phyloP scores from a whole-genome alignment of 2,113 vertebrate genomes.

The Oncorhynchus kisutch region DNA sequence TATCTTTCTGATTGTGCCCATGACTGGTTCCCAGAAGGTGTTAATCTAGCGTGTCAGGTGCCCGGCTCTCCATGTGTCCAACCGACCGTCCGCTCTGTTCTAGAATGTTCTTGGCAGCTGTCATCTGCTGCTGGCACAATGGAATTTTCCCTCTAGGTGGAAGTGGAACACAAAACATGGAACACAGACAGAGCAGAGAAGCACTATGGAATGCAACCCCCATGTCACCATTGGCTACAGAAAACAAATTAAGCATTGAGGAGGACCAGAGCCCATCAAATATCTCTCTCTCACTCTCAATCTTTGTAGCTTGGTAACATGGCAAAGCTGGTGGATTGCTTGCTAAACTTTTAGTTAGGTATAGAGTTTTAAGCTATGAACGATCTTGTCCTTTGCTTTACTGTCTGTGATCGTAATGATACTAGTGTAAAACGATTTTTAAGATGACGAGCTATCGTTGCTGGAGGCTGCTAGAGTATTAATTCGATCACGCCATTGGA shows the following conservation, averaged over 20 bases:
- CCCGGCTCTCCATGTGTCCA: not conserved
- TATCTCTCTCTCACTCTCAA: not conserved
- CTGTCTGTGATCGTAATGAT: not conserved
- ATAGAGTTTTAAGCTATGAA: not conserved
- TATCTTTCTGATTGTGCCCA: not conserved
- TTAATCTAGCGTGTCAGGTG: not conserved
- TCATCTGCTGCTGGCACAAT: not conserved
- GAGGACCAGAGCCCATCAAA: constrained; percentile 44
- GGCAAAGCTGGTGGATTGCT: too few species aligned
- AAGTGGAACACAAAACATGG: constrained; percentile 23
- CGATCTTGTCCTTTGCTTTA: not conserved
- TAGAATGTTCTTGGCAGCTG: constrained; percentile 12
- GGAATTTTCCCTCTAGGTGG: constrained; percentile 63
- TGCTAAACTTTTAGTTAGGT: not conserved
- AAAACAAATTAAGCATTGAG: constrained; percentile 64
- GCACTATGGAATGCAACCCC: constrained; percentile 58
- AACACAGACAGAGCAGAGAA: constrained; percentile 44
- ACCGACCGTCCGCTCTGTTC: not conserved
- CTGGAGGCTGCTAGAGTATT: too few species aligned
- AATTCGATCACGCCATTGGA: too few species aligned
- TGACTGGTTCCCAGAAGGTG: not conserved
- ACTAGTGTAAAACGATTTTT: not conserved
- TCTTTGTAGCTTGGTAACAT: not conserved
- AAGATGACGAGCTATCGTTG: too few species aligned
- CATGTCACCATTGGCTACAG: constrained; percentile 50